Conservation (phyloP, 2,797 vertebrate genomes). For the Leptatherina wallacei region DNA sequence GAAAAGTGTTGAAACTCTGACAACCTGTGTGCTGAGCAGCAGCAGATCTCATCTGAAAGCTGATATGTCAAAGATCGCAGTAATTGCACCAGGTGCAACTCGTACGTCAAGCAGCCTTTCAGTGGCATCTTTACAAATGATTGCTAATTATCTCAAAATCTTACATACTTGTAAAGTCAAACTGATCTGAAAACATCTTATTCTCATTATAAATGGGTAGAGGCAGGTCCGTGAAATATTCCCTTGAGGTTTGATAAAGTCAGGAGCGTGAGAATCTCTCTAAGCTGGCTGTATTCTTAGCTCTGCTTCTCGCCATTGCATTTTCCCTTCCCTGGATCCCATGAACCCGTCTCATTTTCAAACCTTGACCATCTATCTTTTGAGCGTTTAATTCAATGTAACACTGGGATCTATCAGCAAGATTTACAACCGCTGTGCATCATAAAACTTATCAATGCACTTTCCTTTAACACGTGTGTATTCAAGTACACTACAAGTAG, state of each 20-base stretch:
- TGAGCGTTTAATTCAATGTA: background rate
- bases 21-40: slow-evolving; percentile 8
- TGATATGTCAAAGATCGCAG: slow-evolving; percentile 19
- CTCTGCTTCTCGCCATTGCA: slow-evolving; percentile 23
- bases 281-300: slow-evolving; percentile 53
- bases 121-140: background rate
- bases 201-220: slow-evolving; percentile 7
- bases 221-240: slow-evolving; percentile 40
- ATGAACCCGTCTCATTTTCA: slow-evolving; percentile 5
- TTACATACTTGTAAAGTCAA: background rate
- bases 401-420: background rate
- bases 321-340: slow-evolving; percentile 22
- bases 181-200: background rate
- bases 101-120: background rate
- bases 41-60: background rate
- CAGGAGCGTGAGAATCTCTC: slow-evolving; percentile 55
- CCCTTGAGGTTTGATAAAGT: slow-evolving; percentile 41
- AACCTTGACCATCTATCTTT: slow-evolving; percentile 30
- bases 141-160: background rate
- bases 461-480: background rate
- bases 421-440: slow-evolving; percentile 11
- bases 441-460: background rate
- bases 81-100: slow-evolving; percentile 11
- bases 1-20: slow-evolving; percentile 17
- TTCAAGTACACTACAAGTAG: background rate